Evolutionary conservation across 2,113 vertebrate species (phyloP), one percentile per base, ranked within the genome.

Genomic region (Romanogobio albipinnatus): DNA sequence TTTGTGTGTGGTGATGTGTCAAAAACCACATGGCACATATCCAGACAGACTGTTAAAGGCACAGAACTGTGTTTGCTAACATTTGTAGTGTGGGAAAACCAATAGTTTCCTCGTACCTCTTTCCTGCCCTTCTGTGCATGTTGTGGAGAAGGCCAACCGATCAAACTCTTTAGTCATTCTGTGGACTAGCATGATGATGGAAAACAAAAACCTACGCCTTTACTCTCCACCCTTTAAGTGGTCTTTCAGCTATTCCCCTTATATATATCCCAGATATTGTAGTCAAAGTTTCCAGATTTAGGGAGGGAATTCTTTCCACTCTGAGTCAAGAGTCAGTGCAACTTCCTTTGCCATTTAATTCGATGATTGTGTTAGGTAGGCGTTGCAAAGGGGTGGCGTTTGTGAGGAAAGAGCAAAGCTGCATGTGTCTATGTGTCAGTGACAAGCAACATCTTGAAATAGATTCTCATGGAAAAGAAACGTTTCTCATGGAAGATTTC

Each of bases 251-350:
- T 70, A 85, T 88, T 83, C 64, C 49, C 76, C 76, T 84, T 86
- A 29, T 29, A 29, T 29, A 29, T 29, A 29, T 29, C 29, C 29
- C 29, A 29, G 84, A 85, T 86, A 82, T 58, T 79, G 68, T 73
- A 56, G 78, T 86, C 82, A 88, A 68, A 89, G 87, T 85, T 89
- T 89, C 88, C 88, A 90, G 82, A 86, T 87, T 70, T 56, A 86
- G 66, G 15, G 11, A 70, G 77, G 39, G 61, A 77, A 90, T 91
- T 89, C 86, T 90, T 90, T 90, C 90, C 89, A 86, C 45, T 19
- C 19, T 78, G 82, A 87, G 64, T 70, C 84, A 85, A 84, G 74
- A 68, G 43, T 82, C 43, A 43, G 79, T 76, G 75, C 56, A 53
- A 86, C 64, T 86, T 84, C 56, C 80, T 83, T 84, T 82, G 76